Evolutionary conservation across 2,888 invertebrate species (phyloP), one percentile per base, ranked within the genome.

Genomic region (Xestia xanthographa): DNA sequence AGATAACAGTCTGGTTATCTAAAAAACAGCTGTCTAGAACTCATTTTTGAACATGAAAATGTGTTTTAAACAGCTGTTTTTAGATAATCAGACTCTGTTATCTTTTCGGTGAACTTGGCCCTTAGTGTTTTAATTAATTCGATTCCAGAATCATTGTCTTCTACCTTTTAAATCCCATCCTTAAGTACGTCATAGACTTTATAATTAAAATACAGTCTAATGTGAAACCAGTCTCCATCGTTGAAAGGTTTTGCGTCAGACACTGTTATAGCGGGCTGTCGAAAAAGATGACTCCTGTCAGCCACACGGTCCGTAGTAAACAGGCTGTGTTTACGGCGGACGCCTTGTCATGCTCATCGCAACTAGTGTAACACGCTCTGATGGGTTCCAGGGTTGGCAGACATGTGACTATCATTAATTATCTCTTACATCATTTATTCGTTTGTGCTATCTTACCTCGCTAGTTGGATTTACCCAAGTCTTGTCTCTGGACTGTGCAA

Each of bases 341-440:
- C 29, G 48, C 75, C 65, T 65, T 80, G 84, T 84, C 82, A 79
- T 66, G 34, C 68, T 73, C 78, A 79, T 79, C 78, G 77, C 62
- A 50, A 38, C 48, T 26, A n/a, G 34, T n/a, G 53, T 8, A 68
- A 63, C 84, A 65, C 73, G 75, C 69, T 22, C 17, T 41, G 50
- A 0, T 50, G 50, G 20, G 22, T 29, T 43, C 34, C 62, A 77
- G 83, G 72, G 77, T 63, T 85, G 62, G 6, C 72, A 48, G 12
- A 45, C 34, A 14, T 22, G 22, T 20, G 29, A 29, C 9, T 14
- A 58, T 14, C 14, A 56, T 56, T 56, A n/a, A 53, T 53, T n/a
- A n/a, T 1, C 22, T 50, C 22, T 50, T 50, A 50, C 22, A 53
- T n/a, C n/a, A 12, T 53, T n/a, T n/a, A 53, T 53, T 53, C 11